Base-by-base conservation (phyloP, 2,113 vertebrate species). In the sheep (Ovis aries) region DNA sequence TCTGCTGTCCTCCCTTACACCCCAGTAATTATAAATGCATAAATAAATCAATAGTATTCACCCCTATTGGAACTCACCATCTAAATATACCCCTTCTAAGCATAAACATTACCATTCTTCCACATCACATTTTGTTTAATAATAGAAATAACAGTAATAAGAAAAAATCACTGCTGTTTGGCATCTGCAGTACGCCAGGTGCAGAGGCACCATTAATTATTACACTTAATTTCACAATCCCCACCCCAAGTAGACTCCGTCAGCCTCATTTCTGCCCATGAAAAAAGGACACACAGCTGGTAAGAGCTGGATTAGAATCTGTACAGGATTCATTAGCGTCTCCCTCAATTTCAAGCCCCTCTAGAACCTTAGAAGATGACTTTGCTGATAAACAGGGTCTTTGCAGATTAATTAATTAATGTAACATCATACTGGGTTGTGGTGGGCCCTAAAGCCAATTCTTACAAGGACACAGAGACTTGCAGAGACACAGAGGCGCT, bases 1-100 rank as follows among this genome's bases (percentile, higher is more conserved):
- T 59, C 31, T 48, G 50, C 45, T 48, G 11, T 36, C 45, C 53
- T 90, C 60, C 33, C 33, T 88, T 31, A 90, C 67, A 59, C 52
- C 74, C 33, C 62, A 77, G 62, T 55, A 57, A 92, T 81, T 84
- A 95, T 64, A 90, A 90, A 88, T 14, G 80, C 52, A 31, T n/a
- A 74, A 82, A 94, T 84, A 97, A 95, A 71, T 78, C 83, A 90
- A 88, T 25, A 67, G 50, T 74, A 23, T 29, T 67, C 14, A 0
- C 50, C 45, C 67, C 74, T 43, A 1, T 40, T 82, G 82, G 64
- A 96, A 95, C 25, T 40, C 71, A 10, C 84, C 80, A 80, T 53
- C 87, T 95, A 95, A 95, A 92, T 43, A 94, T 48, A 95, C 17
- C 90, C 84, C 23, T 45, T 81, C 86, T 60, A 90, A 94, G 96